These are phyloP conservation scores for Brenthis hecate DNA, from an alignment of 2,888 invertebrate species.

Conservation along the genomic window DNA sequence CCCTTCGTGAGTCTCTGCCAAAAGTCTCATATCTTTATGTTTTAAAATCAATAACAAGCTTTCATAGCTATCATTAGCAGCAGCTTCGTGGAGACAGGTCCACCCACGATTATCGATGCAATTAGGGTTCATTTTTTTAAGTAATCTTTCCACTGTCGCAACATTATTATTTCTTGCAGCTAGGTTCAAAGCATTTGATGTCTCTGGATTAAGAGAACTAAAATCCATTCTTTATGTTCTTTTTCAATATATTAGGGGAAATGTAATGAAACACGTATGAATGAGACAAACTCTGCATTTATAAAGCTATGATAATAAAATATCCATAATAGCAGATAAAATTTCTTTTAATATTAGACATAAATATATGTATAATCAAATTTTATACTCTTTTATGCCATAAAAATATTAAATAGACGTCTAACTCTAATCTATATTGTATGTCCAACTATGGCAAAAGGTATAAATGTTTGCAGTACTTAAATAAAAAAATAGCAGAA, in stretches of 20 bases:
- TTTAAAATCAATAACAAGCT: constrained; percentile 63
- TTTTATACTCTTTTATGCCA: no score
- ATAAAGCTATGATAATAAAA: no score
- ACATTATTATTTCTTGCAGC: constrained; percentile 72
- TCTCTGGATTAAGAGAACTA: constrained; percentile 75
- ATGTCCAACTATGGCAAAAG: no score
- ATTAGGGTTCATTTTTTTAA: constrained; percentile 73
- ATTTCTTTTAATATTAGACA: no score
- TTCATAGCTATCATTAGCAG: constrained; percentile 67
- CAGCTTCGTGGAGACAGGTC: constrained; percentile 80
- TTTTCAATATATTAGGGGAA: background rate
- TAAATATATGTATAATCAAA: no score
- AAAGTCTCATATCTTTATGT: constrained; percentile 57
- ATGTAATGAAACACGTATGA: background rate
- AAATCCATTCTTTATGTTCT: constrained; percentile 67
- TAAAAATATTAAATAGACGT: no score
- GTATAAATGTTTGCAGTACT: no score
- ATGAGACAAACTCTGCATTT: no score
- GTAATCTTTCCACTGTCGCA: constrained; percentile 56
- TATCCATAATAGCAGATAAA: no score
- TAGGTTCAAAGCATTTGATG: constrained; percentile 71
- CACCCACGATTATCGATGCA: constrained; percentile 78
- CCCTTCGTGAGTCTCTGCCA: constrained; percentile 74
- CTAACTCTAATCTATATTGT: no score
- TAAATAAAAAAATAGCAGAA: no score